These are phyloP conservation scores for Meteorus colon DNA, from an alignment of 2,888 invertebrate species.

Conservation along the genomic window DNA sequence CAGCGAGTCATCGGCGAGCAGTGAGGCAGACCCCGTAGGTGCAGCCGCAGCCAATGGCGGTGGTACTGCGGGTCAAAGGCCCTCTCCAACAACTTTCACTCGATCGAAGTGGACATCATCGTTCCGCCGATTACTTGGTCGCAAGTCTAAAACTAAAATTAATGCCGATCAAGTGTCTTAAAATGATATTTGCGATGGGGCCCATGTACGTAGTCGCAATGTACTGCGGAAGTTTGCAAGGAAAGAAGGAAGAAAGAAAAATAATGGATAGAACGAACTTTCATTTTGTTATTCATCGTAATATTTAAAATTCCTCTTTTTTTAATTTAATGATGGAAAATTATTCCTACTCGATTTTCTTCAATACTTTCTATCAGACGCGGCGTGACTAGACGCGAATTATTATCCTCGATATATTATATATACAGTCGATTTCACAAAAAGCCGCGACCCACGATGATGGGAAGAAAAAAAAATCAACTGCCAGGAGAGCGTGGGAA, in stretches of 20 bases:
- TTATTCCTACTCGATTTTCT: slow-evolving; percentile 6
- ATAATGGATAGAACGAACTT: not conserved
- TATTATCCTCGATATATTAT: slow-evolving; percentile 25
- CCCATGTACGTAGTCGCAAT: not conserved
- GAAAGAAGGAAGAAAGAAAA: not conserved
- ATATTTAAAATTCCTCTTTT: slow-evolving; percentile 9
- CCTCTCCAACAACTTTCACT: slow-evolving; percentile 70
- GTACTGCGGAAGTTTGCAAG: not conserved
- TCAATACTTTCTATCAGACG: slow-evolving; percentile 1
- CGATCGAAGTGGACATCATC: slow-evolving; percentile 79
- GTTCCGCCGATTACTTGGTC: slow-evolving; percentile 75
- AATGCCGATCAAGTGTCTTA: not conserved
- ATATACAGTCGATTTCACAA: slow-evolving; percentile 17
- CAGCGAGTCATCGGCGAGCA: slow-evolving; percentile 63
- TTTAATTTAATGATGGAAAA: slow-evolving; percentile 15
- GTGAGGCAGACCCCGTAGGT: slow-evolving; percentile 48
- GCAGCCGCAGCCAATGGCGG: not conserved
- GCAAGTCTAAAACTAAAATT: slow-evolving; percentile 63
- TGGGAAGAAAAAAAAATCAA: slow-evolving; percentile 2
- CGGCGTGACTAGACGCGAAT: not conserved
- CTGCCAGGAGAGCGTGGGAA: slow-evolving; percentile 31
- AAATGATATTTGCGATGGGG: not conserved
- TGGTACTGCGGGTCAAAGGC: slow-evolving; percentile 45
- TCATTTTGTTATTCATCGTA: slow-evolving; percentile 3
- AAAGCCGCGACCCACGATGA: slow-evolving; percentile 9